These are phyloP conservation scores for Xestoiulus laeticollis DNA, from an alignment of 2,888 invertebrate species.

Conservation along the genomic window DNA sequence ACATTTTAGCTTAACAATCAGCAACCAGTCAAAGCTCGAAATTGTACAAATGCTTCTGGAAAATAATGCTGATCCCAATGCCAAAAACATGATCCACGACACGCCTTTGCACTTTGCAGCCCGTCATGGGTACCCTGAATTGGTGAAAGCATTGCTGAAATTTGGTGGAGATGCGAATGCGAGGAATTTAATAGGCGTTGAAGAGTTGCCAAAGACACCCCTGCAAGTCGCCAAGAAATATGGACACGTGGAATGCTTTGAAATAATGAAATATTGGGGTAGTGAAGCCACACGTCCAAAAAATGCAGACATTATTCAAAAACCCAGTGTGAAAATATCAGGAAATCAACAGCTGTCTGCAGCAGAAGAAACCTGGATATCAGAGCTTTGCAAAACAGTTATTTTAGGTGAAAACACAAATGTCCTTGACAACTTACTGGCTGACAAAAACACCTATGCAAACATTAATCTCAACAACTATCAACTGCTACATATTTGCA, in stretches of 20 bases:
- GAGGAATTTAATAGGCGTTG: too few species aligned
- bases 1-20: too few species aligned
- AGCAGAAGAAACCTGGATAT: background rate
- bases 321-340: background rate
- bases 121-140: background rate
- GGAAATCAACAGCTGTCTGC: background rate
- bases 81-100: too few species aligned
- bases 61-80: too few species aligned
- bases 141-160: background rate
- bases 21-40: too few species aligned
- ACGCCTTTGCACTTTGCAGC: constrained; percentile 19
- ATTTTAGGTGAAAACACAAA: background rate
- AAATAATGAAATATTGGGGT: background rate
- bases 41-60: too few species aligned
- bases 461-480: background rate
- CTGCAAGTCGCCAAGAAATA: background rate
- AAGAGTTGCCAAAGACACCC: too few species aligned
- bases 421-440: background rate
- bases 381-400: background rate
- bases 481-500: background rate
- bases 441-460: background rate
- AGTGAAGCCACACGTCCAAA: background rate
- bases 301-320: background rate
- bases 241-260: background rate
- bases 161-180: constrained; percentile 63